Conservation (phyloP, 2,888 invertebrate genomes). For the Apotomis capreana region DNA sequence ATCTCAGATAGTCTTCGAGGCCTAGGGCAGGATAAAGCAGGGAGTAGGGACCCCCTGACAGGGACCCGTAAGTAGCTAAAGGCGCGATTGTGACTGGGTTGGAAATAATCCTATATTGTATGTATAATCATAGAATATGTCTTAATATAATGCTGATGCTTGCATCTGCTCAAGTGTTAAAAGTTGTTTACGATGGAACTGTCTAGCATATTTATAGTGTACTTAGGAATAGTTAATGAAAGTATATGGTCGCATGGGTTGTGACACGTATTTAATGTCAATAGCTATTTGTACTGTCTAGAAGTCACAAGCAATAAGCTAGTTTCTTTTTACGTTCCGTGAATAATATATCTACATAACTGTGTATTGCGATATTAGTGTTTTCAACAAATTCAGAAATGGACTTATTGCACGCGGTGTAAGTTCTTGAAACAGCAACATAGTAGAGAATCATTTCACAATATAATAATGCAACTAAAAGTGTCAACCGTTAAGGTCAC, state of each 20-base stretch:
- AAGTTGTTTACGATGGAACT: slow-evolving; percentile 23
- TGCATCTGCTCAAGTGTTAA: slow-evolving; percentile 35
- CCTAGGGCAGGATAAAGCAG: neutral
- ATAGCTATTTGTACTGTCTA: slow-evolving; percentile 7
- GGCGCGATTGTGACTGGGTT: neutral
- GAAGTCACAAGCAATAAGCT: neutral
- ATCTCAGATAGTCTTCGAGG: neutral
- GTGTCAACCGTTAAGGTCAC: neutral
- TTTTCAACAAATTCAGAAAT: neutral
- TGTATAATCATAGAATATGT: neutral
- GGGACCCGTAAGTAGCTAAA: neutral
- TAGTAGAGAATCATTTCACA: neutral
- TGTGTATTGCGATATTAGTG: neutral
- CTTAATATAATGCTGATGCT: slow-evolving; percentile 5
- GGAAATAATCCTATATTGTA: neutral
- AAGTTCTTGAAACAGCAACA: neutral
- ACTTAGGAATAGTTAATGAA: slow-evolving; percentile 4
- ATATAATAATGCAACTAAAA: neutral
- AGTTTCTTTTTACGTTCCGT: neutral
- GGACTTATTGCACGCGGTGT: neutral
- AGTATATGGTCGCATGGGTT: slow-evolving; percentile 23
- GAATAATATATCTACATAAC: neutral
- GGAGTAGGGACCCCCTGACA: neutral
- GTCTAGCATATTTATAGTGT: slow-evolving; percentile 17
- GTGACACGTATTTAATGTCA: slow-evolving; percentile 29